Base-by-base conservation (phyloP, 2,797 vertebrate species). In the Bovichtus diacanthus region DNA sequence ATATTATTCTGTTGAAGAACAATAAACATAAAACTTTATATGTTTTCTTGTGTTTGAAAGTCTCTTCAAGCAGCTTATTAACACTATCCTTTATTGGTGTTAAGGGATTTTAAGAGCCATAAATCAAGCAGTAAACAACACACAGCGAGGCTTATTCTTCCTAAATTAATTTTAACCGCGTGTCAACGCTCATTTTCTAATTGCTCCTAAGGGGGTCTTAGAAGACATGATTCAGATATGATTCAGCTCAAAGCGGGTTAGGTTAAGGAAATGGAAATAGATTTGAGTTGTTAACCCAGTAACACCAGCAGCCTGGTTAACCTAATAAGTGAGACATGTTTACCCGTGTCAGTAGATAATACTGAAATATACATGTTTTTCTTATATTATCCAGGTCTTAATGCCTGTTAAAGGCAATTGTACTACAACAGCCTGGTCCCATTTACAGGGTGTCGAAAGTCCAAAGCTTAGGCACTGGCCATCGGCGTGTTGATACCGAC, bases 51-150 rank as follows among this genome's bases (percentile, higher is more conserved):
- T 39, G 39, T 77, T 63, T 67, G 41, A 82, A 70, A 75, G 11
- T 50, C 44, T 78, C 60, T 75, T 79, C 39, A 64, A 76, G 65
- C 36, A 66, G 69, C 63, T 63, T 77, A 73, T 82, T 81, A 76
- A 84, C 61, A 74, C 77, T 49, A 75, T 82, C 53, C 65, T 74
- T 77, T 80, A 77, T 72, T 75, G 72, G 66, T 80, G 83, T 74
- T 51, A 5, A 23, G 83, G 73, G 77, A 82, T 60, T 55, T 66
- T 55, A 44, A 31, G 34, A 81, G 72, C 56, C 61, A 81, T 86
- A 82, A 87, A 88, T 88, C 80, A 89, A 63, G 54, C 74, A 44
- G 61, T 41, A 72, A 85, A 77, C 77, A 76, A 79, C 72, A 70
- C 43, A 69, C 68, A 74, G 79, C 65, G 43, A 63, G 34, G 49